Evolutionary conservation across 2,113 vertebrate genomes (phyloP).

Genomic region (Prionailurus bengalensis): DNA sequence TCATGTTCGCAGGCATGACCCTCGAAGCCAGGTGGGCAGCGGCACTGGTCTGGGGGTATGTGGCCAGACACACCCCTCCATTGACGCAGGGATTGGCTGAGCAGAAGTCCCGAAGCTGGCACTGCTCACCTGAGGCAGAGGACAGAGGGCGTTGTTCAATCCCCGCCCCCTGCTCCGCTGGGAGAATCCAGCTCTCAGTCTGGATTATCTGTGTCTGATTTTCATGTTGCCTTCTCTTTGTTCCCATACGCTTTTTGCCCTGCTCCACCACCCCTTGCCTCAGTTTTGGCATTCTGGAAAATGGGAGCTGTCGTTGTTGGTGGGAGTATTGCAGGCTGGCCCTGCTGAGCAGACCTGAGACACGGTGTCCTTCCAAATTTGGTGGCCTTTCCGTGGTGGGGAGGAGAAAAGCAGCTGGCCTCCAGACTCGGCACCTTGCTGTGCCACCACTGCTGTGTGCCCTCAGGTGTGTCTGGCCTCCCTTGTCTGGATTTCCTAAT

Average conservation of each 20-base stretch:
- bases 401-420: rapidly evolving
- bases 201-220: rapidly evolving
- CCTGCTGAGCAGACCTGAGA: not conserved
- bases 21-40: too few relatives aligned
- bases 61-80: too few relatives aligned
- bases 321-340: rapidly evolving
- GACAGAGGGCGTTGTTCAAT: too few relatives aligned
- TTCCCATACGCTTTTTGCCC: too few relatives aligned
- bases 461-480: not conserved
- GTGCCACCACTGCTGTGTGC: rapidly evolving
- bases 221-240: not conserved
- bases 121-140: too few relatives aligned
- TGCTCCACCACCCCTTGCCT: not conserved
- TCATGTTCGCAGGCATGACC: too few relatives aligned
- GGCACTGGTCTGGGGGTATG: too few relatives aligned
- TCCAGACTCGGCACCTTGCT: not conserved
- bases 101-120: too few relatives aligned
- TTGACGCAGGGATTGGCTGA: too few relatives aligned
- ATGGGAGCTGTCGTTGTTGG: not conserved
- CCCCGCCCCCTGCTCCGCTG: too few relatives aligned
- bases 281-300: not conserved
- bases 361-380: rapidly evolving
- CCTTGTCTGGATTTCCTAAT: not conserved
- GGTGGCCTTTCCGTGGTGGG: not conserved
- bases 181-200: too few relatives aligned